These are phyloP conservation scores for Eugnorisma glareosa DNA, from an alignment of 2,888 invertebrate genomes.

Conservation along the genomic window DNA sequence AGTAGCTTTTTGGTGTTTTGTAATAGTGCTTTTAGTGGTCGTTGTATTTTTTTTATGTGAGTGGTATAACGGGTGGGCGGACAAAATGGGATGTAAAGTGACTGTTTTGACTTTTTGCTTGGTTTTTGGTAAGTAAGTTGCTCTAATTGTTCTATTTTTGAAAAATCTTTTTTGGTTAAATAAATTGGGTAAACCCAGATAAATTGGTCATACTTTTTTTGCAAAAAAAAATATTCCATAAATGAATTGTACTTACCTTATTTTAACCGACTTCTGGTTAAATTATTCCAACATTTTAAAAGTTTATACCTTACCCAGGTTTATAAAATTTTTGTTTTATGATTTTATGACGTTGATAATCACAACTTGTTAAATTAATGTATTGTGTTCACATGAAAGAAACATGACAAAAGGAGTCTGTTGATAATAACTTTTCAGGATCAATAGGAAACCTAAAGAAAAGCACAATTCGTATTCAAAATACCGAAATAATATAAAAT, in stretches of 20 bases:
- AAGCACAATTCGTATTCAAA: not conserved
- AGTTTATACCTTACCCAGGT: no score
- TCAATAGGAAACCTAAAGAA: not conserved
- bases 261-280: not conserved
- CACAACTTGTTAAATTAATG: not conserved
- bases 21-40: slow-evolving; percentile 35
- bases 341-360: not conserved
- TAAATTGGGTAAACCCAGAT: not conserved
- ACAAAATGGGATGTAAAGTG: slow-evolving; percentile 65
- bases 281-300: not conserved
- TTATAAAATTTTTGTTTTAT: not conserved
- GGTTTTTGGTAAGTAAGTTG: slow-evolving; percentile 70
- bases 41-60: slow-evolving; percentile 30
- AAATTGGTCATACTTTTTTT: not conserved
- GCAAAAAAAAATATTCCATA: not conserved
- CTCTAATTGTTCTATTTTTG: not conserved
- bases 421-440: not conserved
- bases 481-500: not conserved
- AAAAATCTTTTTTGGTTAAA: not conserved
- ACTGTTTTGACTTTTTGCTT: slow-evolving; percentile 45
- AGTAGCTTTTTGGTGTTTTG: slow-evolving; percentile 30
- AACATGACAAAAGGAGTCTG: not conserved
- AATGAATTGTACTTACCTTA: not conserved
- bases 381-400: not conserved
- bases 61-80: not conserved